These are phyloP conservation scores for Zaprionus lachaisei DNA, from an alignment of 1,140 invertebrate species.

Conservation along the genomic window DNA sequence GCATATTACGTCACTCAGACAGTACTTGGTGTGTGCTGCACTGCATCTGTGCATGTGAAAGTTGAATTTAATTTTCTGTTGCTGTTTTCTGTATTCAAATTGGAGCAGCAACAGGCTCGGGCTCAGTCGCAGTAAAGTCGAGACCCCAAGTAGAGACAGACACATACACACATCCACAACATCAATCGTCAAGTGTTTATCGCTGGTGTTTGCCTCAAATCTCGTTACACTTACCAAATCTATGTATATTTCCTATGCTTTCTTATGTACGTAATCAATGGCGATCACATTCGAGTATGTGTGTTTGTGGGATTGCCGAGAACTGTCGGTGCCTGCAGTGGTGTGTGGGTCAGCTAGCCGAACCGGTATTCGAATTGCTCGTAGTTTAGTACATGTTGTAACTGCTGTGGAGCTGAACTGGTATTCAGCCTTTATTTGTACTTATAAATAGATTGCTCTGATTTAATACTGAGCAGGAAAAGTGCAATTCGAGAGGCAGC, in stretches of 20 bases:
- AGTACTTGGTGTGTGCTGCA: conserved; percentile 62
- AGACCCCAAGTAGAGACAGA: conserved; percentile 8
- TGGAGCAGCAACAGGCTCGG: conserved; percentile 52
- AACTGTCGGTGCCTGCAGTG: conserved; percentile 52
- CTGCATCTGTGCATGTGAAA: conserved; percentile 76
- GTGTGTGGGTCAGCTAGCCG: conserved; percentile 51
- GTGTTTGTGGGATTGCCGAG: conserved; percentile 48
- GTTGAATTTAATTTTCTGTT: conserved; percentile 56
- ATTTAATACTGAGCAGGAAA: not conserved
- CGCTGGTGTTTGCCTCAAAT: conserved; percentile 46
- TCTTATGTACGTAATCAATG: conserved; percentile 2
- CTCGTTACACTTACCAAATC: conserved; percentile 37
- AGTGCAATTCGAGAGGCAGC: not conserved
- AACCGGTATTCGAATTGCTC: conserved; percentile 61
- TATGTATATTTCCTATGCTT: conserved; percentile 20
- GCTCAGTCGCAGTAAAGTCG: conserved; percentile 1
- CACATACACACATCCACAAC: not conserved
- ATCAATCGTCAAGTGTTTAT: conserved; percentile 33
- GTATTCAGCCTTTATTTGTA: conserved; percentile 2
- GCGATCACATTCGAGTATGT: not conserved
- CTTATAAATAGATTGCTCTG: not conserved
- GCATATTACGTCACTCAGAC: conserved; percentile 53
- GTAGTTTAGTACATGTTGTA: conserved; percentile 40
- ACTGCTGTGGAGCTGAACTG: conserved; percentile 22
- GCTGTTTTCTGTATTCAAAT: conserved; percentile 65